Base-by-base conservation (phyloP, 2,113 vertebrate species). In the Agelaius phoeniceus region DNA sequence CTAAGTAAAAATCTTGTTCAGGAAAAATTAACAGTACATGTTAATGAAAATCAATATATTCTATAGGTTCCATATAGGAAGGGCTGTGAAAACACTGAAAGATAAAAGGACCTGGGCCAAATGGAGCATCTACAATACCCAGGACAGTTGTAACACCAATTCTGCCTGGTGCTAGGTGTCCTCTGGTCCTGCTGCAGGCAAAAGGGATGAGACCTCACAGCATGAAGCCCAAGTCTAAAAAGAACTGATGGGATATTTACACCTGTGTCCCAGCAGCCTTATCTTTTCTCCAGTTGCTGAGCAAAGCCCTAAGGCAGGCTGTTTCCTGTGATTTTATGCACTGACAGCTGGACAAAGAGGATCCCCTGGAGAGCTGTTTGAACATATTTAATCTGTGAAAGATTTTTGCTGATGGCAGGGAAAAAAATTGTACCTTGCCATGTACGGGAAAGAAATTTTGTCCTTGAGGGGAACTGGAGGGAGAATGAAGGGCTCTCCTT, bases 251-350 rank as follows among this genome's bases (percentile, higher is more conserved):
- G 51, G 20, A 57, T 71, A 74, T 77, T 92, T 63, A 77, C 0
- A 3, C 27, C 35, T 85, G 22, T 2, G 2, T 85, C 27, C 8
- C 39, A 74, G 59, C 63, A 93, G 84, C 51, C 71, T 90, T 89
- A 31, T 93, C 16, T n/a, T 87, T 91, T 90, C 89, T 91, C 37
- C 66, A 43, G 65, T 68, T 84, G 44, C 46, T 89, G 87, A 69
- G 48, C 58, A 90, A 84, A 46, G 48, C 35, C 51, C 41, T 68
- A 37, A 71, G 62, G 69, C 74, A 88, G 92, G 41, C 71, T 49
- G 48, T 85, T 95, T 71, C 82, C 92, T 90, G 46, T 86, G 85
- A 90, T 90, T 95, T 94, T 88, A 81, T 5, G 5, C 44, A 44
- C 67, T 2, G 0, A 3, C 20, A 39, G 12, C 43, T 57, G 79